Evolutionary conservation across 2,113 vertebrate genomes (phyloP).

Genomic region (Sebastes fasciatus): DNA sequence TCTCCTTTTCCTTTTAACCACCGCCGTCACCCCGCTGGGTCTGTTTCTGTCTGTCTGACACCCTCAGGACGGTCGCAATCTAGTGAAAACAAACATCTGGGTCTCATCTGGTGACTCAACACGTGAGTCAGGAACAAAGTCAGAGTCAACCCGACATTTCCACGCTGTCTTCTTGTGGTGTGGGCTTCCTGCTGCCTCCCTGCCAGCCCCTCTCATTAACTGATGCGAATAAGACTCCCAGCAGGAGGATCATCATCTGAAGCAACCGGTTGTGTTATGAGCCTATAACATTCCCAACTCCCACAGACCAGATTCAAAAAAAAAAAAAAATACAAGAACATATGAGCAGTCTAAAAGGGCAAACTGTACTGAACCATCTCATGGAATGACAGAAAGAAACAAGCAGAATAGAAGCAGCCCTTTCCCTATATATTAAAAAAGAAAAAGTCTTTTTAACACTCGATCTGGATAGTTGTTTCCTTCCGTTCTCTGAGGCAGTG

Average conservation of each 20-base stretch:
- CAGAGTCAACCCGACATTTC: not conserved
- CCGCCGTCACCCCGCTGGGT: not conserved
- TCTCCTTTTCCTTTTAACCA: not conserved
- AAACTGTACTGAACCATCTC: not conserved
- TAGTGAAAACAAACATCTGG: slow-evolving; percentile 38
- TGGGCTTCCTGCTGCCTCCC: slow-evolving; percentile 39
- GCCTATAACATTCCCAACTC: not conserved
- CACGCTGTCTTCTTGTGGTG: slow-evolving; percentile 8
- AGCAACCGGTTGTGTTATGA: not conserved
- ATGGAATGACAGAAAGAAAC: not conserved
- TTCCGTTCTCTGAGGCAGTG: slow-evolving; percentile 19
- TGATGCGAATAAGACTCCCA: not conserved
- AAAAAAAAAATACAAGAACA: not conserved
- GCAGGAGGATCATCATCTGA: not conserved
- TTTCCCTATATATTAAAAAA: not conserved
- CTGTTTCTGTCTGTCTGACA: slow-evolving; percentile 14
- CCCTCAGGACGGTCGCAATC: too few relatives aligned
- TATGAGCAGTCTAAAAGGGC: not conserved
- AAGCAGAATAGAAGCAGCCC: slow-evolving; percentile 3
- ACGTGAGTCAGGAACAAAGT: slow-evolving; percentile 21
- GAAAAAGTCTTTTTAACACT: not conserved
- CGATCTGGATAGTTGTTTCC: not conserved
- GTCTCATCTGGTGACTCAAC: slow-evolving; percentile 32
- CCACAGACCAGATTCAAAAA: not conserved
- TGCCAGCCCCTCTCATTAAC: slow-evolving; percentile 15